phyloP scores from a whole-genome alignment of 2,797 vertebrate genomes.

The Manis javanica region DNA sequence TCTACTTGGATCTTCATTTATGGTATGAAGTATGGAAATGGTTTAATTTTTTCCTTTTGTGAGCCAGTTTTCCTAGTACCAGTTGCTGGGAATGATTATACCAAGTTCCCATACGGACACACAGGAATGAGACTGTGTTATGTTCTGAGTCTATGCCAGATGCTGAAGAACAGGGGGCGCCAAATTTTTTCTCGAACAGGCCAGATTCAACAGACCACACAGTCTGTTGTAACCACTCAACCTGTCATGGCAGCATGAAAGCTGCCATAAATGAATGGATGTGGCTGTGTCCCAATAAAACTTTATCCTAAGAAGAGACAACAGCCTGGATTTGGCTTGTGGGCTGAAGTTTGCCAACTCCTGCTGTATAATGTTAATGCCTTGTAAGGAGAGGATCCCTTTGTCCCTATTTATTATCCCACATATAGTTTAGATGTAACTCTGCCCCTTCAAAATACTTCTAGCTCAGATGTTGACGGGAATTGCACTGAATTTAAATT shows the following conservation, averaged over 20 bases:
- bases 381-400: background rate
- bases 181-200: background rate
- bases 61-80: background rate
- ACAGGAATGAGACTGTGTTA: background rate
- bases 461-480: background rate
- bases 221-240: background rate
- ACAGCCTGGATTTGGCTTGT: background rate
- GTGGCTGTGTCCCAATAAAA: background rate
- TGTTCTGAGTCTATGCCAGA: background rate
- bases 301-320: constrained; percentile 11
- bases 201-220: background rate
- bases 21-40: background rate
- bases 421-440: constrained; percentile 34
- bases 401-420: background rate
- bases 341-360: background rate
- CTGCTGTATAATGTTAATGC: background rate
- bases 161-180: background rate
- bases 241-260: background rate
- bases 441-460: background rate
- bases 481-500: constrained; percentile 27
- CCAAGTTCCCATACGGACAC: background rate
- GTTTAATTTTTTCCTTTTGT: background rate
- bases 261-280: background rate
- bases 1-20: background rate
- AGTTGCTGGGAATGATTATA: background rate